Percentiles rank a stretch among this genome's conserved stretches.
phyloP scores from a whole-genome alignment of 2,888 invertebrate genomes.

The Ophion obscuratus region DNA sequence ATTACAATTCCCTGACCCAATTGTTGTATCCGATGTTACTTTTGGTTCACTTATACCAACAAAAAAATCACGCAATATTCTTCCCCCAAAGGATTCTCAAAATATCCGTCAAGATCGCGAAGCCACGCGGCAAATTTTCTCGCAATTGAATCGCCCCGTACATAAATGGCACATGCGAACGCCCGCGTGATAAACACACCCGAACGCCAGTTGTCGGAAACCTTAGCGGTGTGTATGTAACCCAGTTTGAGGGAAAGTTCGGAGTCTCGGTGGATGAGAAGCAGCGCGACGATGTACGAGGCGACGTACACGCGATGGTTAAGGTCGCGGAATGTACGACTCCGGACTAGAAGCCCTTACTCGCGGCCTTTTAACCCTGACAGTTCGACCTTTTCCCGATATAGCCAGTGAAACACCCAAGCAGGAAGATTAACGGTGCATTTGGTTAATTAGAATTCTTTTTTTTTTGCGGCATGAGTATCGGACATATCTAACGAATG shows the following conservation, averaged over 20 bases:
- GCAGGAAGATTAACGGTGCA: neutral
- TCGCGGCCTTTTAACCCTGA: slow-evolving; percentile 30
- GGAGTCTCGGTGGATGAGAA: slow-evolving; percentile 34
- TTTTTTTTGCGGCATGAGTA: no score
- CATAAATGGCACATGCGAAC: slow-evolving; percentile 19
- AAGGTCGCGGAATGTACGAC: slow-evolving; percentile 56
- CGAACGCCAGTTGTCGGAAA: slow-evolving; percentile 55
- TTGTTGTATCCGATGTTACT: neutral
- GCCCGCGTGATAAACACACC: slow-evolving; percentile 32
- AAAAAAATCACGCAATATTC: neutral
- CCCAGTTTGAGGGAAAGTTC: slow-evolving; percentile 68
- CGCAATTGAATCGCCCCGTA: slow-evolving; percentile 38
- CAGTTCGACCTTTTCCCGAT: slow-evolving; percentile 16
- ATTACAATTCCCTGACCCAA: neutral
- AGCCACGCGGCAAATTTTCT: neutral
- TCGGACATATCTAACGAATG: no score
- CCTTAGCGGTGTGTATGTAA: slow-evolving; percentile 57
- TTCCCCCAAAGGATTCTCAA: no score
- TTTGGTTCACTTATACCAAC: neutral
- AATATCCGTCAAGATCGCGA: neutral
- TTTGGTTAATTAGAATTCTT: neutral
- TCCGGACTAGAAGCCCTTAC: slow-evolving; percentile 14
- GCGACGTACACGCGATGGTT: slow-evolving; percentile 66
- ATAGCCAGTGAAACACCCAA: slow-evolving; percentile 1
- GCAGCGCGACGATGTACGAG: slow-evolving; percentile 5